Evolutionary conservation across 2,797 vertebrate species (phyloP).

Genomic region (Rhinatrema bivittatum): DNA sequence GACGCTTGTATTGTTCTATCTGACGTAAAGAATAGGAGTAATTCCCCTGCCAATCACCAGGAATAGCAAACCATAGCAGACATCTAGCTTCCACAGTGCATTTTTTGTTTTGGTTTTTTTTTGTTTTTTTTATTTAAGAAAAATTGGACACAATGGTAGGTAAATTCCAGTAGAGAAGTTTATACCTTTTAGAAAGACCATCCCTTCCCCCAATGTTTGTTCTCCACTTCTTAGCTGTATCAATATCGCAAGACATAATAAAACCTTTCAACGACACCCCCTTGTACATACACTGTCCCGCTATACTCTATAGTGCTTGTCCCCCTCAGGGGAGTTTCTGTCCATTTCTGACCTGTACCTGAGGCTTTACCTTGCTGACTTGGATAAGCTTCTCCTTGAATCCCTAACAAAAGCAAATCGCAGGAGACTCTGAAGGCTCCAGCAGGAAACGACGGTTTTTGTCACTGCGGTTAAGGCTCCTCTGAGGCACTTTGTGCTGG

Average conservation of each 20-base stretch:
- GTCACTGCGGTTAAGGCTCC: no score
- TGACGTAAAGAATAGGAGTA: no score
- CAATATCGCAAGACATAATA: not conserved
- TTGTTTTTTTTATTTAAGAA: slow-evolving; percentile 51
- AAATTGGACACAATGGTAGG: slow-evolving; percentile 54
- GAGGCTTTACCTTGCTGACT: slow-evolving; percentile 2
- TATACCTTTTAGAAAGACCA: slow-evolving; percentile 2
- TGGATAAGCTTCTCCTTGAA: no score
- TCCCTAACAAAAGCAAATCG: no score
- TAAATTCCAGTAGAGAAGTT: slow-evolving; percentile 36
- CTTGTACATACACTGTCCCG: not conserved
- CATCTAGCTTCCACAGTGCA: no score
- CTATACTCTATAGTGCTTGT: not conserved
- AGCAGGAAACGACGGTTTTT: no score
- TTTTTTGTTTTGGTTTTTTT: slow-evolving; percentile 22
- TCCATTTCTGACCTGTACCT: slow-evolving; percentile 2
- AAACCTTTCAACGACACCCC: not conserved
- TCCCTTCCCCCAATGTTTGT: not conserved
- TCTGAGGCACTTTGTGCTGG: no score
- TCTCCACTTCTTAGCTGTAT: not conserved
- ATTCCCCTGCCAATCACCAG: no score
- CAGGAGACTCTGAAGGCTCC: no score
- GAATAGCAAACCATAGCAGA: no score
- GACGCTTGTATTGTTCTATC: no score
- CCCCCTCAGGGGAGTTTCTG: not conserved